Evolutionary conservation across 2,113 vertebrate species (phyloP).

Genomic region (Nibea albiflora): DNA sequence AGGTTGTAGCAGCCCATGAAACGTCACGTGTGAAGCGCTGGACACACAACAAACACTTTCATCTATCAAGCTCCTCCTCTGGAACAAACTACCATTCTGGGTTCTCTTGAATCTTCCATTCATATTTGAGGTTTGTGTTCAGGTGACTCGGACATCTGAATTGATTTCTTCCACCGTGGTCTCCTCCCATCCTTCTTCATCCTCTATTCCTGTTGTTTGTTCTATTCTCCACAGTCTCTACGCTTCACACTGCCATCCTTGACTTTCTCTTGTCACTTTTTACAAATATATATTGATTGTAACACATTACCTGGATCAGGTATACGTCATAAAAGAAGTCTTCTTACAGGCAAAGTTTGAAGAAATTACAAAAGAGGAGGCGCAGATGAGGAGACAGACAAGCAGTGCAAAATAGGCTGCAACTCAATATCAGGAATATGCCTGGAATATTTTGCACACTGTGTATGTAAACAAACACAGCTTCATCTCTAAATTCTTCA

Average conservation of each 20-base stretch:
- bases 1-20: background rate
- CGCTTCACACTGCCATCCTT: background rate
- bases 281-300: background rate
- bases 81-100: no score
- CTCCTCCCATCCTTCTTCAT: slow-evolving; percentile 7
- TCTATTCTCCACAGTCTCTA: background rate
- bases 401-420: background rate
- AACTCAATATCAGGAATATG: background rate
- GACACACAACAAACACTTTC: background rate
- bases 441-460: background rate
- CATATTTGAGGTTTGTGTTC: background rate
- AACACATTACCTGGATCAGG: background rate
- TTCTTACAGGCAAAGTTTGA: background rate
- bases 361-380: background rate
- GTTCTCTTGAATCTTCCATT: slow-evolving; percentile 3
- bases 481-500: background rate
- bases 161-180: slow-evolving; percentile 28
- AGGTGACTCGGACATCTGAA: slow-evolving; percentile 24
- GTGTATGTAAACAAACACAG: slow-evolving; percentile 29
- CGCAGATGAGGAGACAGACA: background rate
- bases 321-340: background rate
- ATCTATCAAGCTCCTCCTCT: no score
- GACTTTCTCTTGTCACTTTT: background rate
- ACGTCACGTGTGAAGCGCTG: background rate
- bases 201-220: background rate